Evolutionary conservation across 2,888 invertebrate species (phyloP).

Genomic region (Drosophila robusta): DNA sequence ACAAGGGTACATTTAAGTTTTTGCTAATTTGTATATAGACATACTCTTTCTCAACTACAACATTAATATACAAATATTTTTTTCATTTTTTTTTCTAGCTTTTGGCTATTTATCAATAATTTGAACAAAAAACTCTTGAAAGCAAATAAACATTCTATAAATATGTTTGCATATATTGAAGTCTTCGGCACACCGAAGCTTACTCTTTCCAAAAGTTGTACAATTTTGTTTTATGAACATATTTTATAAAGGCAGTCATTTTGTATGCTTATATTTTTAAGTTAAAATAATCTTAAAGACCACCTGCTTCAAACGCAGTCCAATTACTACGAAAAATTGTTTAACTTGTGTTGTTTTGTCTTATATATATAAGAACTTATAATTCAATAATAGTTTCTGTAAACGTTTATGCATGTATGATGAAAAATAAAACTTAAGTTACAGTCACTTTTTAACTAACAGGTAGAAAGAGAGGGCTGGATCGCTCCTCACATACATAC

Average conservation of each 20-base stretch:
- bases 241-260: background rate
- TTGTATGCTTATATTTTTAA: background rate
- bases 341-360: constrained; percentile 3
- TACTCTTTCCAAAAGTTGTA: constrained; percentile 58
- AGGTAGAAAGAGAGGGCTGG: constrained; percentile 1
- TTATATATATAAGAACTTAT: constrained; percentile 6
- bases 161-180: constrained; percentile 41
- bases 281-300: no score
- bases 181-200: constrained; percentile 48
- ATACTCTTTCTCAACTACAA: constrained; percentile 56
- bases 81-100: constrained; percentile 13
- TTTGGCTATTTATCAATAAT: constrained; percentile 16
- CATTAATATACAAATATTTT: constrained; percentile 44
- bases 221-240: background rate
- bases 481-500: constrained; percentile 29
- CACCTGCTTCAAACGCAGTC: background rate
- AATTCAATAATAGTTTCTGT: background rate
- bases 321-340: background rate
- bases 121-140: constrained; percentile 12
- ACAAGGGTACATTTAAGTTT: constrained; percentile 46
- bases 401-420: background rate
- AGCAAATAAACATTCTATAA: constrained; percentile 37
- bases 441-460: background rate
- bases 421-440: constrained; percentile 4
- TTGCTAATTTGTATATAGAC: constrained; percentile 48